phyloP scores from a whole-genome alignment of 2,888 invertebrate genomes.

The Diarsia dahlii region DNA sequence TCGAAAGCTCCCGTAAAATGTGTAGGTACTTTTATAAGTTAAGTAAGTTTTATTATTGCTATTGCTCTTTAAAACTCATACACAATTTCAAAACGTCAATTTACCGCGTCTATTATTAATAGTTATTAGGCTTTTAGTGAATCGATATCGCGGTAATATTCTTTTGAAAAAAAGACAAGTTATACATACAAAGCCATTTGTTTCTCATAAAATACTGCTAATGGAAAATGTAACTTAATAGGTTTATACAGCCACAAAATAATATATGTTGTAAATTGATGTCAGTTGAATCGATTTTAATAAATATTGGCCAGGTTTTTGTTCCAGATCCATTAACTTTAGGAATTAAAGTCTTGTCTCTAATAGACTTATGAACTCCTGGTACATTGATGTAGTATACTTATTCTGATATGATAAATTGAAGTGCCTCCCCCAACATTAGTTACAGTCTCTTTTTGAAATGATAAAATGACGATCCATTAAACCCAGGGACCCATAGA shows the following conservation, averaged over 20 bases:
- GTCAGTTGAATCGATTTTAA: background rate
- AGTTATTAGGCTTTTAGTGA: conserved; percentile 10
- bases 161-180: background rate
- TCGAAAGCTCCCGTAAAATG: background rate
- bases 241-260: conserved; percentile 15
- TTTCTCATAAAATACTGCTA: conserved; percentile 42
- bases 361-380: conserved; percentile 21
- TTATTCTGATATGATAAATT: conserved; percentile 23
- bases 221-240: conserved; percentile 36
- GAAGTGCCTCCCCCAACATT: conserved; percentile 26
- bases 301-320: conserved; percentile 7
- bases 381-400: conserved; percentile 1
- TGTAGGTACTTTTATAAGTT: background rate
- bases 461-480: conserved; percentile 23
- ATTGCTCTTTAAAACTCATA: conserved; percentile 6
- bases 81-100: background rate
- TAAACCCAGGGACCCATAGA: conserved; percentile 6
- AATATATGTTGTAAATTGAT: conserved; percentile 22
- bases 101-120: background rate
- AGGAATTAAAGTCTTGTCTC: conserved; percentile 14
- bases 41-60: background rate
- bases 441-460: conserved; percentile 11
- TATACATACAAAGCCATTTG: conserved; percentile 6
- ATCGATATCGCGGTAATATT: conserved; percentile 14
- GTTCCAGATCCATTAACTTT: background rate